A percentile compares a stretch with the other conserved stretches of the same genome.
Evolutionary conservation across 2,113 vertebrate species (phyloP).

Genomic region (Channa argus): DNA sequence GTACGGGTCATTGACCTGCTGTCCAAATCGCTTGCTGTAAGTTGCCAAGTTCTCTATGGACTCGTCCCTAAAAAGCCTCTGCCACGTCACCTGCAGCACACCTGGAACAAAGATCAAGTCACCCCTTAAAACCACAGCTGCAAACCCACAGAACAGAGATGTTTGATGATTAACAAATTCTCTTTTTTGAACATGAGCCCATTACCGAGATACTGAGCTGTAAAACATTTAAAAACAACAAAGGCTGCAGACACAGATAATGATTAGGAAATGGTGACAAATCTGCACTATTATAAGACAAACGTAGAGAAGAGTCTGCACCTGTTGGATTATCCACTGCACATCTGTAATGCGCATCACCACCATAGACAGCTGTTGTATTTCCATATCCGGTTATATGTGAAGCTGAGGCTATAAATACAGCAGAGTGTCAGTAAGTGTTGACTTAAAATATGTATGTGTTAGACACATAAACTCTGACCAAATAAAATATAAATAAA

Average conservation of each 20-base stretch:
- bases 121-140: no score
- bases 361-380: conserved; percentile 19
- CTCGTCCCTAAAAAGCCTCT: conserved; percentile 31
- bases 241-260: no score
- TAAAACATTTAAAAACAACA: no score
- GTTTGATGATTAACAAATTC: neutral
- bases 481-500: neutral
- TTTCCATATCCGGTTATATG: conserved; percentile 15
- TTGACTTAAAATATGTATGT: neutral
- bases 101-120: conserved; percentile 30
- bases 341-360: conserved; percentile 40
- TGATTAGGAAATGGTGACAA: no score
- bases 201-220: neutral
- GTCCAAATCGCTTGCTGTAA: conserved; percentile 62
- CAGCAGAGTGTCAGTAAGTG: neutral
- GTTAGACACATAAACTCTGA: neutral
- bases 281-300: neutral
- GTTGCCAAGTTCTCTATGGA: conserved; percentile 62
- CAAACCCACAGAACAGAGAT: neutral
- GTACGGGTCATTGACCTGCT: conserved; percentile 49
- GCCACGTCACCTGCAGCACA: conserved; percentile 78
- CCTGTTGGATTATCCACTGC: conserved; percentile 26
- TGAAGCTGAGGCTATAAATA: conserved; percentile 21
- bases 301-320: neutral
- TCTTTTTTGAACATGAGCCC: no score